Evolutionary conservation across 2,113 vertebrate species (phyloP).

Genomic region (Chrysochloris asiatica): DNA sequence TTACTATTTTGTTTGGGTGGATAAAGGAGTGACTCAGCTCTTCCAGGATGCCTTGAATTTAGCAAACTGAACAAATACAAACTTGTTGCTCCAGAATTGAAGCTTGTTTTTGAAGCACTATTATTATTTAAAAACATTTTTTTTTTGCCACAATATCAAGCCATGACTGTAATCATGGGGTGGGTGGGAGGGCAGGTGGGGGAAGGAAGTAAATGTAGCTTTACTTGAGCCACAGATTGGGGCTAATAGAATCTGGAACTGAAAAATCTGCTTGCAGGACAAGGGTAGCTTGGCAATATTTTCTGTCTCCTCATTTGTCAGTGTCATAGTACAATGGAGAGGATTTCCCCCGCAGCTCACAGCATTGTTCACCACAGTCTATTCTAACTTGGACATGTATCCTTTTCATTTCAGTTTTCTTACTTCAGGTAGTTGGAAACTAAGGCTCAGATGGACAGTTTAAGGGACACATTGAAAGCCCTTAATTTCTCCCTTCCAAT

Average conservation of each 20-base stretch:
- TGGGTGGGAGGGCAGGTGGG: no score
- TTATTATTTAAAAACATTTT: conserved; percentile 19
- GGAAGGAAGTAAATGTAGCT: conserved; percentile 25
- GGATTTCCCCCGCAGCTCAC: neutral
- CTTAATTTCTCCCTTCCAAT: neutral
- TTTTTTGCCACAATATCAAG: conserved; percentile 40
- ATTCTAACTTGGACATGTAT: neutral
- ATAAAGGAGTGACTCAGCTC: conserved; percentile 43
- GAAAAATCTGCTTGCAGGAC: neutral
- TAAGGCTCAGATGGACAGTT: neutral
- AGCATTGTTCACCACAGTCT: neutral
- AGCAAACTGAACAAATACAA: conserved; percentile 41
- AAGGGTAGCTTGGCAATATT: conserved; percentile 4
- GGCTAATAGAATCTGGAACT: conserved; percentile 30
- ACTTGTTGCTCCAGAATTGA: conserved; percentile 43
- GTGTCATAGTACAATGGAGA: neutral
- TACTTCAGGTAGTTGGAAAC: conserved; percentile 20
- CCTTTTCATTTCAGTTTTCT: neutral
- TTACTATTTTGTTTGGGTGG: conserved; percentile 69
- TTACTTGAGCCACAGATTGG: conserved; percentile 36
- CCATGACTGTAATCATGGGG: conserved; percentile 40
- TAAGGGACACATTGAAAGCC: neutral
- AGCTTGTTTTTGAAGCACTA: conserved; percentile 45
- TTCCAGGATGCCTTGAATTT: conserved; percentile 50
- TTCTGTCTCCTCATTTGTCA: neutral